Percentiles rank a stretch among this genome's conserved stretches.
Conservation (phyloP, 1,140 invertebrate genomes). For the Papilio machaon region DNA sequence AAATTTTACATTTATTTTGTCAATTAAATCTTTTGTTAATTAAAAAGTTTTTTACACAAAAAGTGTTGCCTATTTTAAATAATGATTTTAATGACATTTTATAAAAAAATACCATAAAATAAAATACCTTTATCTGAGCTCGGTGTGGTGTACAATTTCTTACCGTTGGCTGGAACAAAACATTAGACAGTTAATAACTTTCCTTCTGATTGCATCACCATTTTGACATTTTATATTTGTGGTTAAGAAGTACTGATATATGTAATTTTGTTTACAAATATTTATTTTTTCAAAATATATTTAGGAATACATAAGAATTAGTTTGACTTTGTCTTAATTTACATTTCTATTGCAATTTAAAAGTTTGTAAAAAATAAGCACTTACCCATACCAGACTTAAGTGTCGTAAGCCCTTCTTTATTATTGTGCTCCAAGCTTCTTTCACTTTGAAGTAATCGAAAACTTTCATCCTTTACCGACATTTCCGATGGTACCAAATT, state of each 20-base stretch:
- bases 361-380: background rate
- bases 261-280: no score
- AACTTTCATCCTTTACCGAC: background rate
- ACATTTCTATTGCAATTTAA: no score
- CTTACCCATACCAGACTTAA: conserved; percentile 45
- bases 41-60: background rate
- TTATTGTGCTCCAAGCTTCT: background rate
- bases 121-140: conserved; percentile 39
- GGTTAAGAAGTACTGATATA: no score
- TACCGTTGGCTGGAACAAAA: conserved; percentile 48
- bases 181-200: background rate
- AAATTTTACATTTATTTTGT: no score
- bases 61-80: background rate
- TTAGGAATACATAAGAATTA: conserved; percentile 24
- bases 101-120: background rate
- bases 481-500: background rate
- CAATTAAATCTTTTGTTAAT: background rate
- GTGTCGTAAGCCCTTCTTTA: background rate
- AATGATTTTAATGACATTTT: background rate
- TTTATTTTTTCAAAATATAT: no score
- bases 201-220: background rate
- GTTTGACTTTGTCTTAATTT: background rate
- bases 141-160: conserved; percentile 6
- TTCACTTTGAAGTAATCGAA: conserved; percentile 9
- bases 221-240: no score